phyloP scores from a whole-genome alignment of 2,113 vertebrate species.

The Fukomys damarensis region DNA sequence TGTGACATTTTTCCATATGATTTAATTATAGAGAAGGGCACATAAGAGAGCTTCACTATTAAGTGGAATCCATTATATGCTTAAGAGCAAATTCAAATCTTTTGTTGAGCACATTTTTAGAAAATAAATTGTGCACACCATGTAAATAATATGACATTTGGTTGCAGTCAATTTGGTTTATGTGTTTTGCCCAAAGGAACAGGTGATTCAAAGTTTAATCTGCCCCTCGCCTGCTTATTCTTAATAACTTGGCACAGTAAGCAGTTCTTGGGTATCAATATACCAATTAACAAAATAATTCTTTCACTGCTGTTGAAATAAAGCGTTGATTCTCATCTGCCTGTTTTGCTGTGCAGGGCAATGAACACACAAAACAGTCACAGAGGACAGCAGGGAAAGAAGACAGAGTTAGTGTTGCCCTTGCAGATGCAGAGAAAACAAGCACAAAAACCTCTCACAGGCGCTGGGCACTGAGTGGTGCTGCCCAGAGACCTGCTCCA shows the following conservation, averaged over 20 bases:
- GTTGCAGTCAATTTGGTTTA: conserved; percentile 80
- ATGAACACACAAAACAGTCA: conserved; percentile 58
- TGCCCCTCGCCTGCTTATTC: conserved; percentile 66
- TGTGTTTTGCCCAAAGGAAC: conserved; percentile 81
- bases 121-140: conserved; percentile 77
- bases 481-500: conserved; percentile 45
- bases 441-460: conserved; percentile 76
- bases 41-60: conserved; percentile 65
- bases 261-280: conserved; percentile 74
- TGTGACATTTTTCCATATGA: conserved; percentile 86
- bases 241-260: conserved; percentile 80
- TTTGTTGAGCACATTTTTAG: conserved; percentile 75
- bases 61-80: conserved; percentile 76
- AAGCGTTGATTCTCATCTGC: conserved; percentile 73
- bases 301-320: conserved; percentile 72
- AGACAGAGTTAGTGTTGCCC: conserved; percentile 67
- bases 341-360: neutral
- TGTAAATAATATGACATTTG: conserved; percentile 83
- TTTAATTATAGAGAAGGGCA: conserved; percentile 84
- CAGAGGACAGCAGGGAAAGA: conserved; percentile 55
- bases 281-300: conserved; percentile 80
- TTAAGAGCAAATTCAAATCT: conserved; percentile 72
- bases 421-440: conserved; percentile 75
- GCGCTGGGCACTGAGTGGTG: conserved; percentile 35
- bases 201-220: conserved; percentile 84